A percentile compares a stretch with the other conserved stretches of the same genome.
Evolutionary conservation across 1,140 invertebrate species (phyloP).

Genomic region (Pseudomyrmex pallidus): DNA sequence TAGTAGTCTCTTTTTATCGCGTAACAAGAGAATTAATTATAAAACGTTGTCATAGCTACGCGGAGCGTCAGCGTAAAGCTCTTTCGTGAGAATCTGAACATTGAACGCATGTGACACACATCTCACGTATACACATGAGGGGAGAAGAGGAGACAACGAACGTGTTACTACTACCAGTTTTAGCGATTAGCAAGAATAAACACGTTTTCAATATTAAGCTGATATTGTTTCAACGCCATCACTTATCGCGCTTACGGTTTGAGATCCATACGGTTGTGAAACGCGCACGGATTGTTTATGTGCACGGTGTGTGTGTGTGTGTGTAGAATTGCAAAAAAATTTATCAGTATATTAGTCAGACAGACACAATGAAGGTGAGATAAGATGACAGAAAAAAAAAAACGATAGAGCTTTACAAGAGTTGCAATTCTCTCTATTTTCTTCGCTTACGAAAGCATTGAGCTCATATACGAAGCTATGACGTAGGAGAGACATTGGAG

Average conservation of each 20-base stretch:
- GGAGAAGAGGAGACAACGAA: background rate
- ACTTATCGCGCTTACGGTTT: background rate
- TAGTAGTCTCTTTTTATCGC: background rate
- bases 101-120: background rate
- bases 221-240: conserved; percentile 1
- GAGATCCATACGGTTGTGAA: too few relatives aligned
- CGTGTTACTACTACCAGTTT: conserved; percentile 28
- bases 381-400: conserved; percentile 11
- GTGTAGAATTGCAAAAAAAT: conserved; percentile 27
- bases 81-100: conserved; percentile 13
- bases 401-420: background rate
- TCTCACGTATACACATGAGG: too few relatives aligned
- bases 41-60: conserved; percentile 15
- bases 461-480: background rate
- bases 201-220: conserved; percentile 15
- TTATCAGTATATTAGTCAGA: conserved; percentile 51
- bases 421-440: conserved; percentile 24
- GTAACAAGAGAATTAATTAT: background rate
- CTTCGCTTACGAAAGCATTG: conserved; percentile 11
- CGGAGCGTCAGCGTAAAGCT: background rate
- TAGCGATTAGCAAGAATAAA: conserved; percentile 24
- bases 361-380: background rate
- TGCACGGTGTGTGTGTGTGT: background rate
- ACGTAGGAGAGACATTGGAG: background rate
- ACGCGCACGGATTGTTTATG: too few relatives aligned